Percentiles rank a stretch among this genome's conserved stretches.
These are phyloP conservation scores for Meteorus cinctellus DNA, from an alignment of 2,888 invertebrate genomes.

Conservation along the genomic window DNA sequence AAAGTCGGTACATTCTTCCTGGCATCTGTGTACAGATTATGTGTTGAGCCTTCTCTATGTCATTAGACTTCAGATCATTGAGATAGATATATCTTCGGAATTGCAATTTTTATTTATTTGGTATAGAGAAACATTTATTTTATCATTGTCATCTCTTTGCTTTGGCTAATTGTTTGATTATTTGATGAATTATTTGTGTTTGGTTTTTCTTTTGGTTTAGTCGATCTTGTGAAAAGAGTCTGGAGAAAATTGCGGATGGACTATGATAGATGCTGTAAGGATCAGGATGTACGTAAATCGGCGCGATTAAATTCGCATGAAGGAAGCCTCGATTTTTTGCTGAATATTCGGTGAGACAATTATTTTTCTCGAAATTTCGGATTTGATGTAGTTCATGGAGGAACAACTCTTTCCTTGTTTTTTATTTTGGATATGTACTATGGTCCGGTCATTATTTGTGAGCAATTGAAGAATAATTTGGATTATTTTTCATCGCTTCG, in stretches of 20 bases:
- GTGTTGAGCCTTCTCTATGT: background rate
- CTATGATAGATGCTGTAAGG: background rate
- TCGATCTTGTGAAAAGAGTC: background rate
- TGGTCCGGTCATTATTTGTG: too few species aligned
- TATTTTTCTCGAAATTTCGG: too few species aligned
- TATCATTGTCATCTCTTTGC: background rate
- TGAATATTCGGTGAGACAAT: background rate
- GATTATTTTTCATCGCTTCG: too few species aligned
- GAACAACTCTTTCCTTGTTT: too few species aligned
- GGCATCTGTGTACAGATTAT: background rate
- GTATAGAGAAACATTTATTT: background rate
- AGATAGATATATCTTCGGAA: background rate
- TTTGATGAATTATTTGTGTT: background rate
- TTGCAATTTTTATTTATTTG: background rate
- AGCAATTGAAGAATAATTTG: too few species aligned
- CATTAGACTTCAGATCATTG: background rate
- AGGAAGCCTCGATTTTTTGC: background rate
- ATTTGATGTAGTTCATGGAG: too few species aligned
- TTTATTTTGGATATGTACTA: too few species aligned
- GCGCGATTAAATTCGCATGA: background rate
- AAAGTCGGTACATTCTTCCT: background rate
- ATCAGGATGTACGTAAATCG: background rate
- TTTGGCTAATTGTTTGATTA: background rate
- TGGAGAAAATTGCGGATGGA: background rate
- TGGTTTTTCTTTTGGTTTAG: background rate